Percentiles rank a stretch among this genome's conserved stretches.
Conservation (phyloP, 2,888 invertebrate species). For the Lasioglossum calceatum region DNA sequence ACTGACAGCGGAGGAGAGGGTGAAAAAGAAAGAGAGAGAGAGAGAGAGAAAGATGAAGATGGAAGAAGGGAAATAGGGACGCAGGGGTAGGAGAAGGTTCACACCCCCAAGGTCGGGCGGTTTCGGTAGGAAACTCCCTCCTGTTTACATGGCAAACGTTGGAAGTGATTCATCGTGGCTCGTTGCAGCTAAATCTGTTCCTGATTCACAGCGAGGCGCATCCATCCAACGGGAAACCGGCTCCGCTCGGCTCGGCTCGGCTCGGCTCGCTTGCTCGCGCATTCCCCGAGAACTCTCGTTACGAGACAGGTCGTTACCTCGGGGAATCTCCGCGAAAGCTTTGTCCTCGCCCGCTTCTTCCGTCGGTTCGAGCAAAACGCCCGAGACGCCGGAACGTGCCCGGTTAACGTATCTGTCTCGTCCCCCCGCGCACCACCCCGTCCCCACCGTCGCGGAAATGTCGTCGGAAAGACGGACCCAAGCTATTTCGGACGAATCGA, state of each 20-base stretch:
- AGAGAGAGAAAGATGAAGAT: background rate
- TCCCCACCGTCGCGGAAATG: background rate
- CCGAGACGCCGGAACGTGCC: background rate
- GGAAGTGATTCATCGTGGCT: conserved; percentile 67
- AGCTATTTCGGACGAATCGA: conserved; percentile 19
- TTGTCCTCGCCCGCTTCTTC: conserved; percentile 37
- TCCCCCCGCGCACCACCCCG: background rate
- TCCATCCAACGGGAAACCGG: conserved; percentile 7
- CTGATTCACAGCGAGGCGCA: conserved; percentile 49
- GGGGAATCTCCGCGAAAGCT: conserved; percentile 41
- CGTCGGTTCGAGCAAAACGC: background rate
- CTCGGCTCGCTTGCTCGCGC: background rate
- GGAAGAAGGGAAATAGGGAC: background rate
- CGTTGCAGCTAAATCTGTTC: conserved; percentile 67
- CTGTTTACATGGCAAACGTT: conserved; percentile 75
- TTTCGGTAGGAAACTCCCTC: conserved; percentile 60
- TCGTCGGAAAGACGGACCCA: background rate
- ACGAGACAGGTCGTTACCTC: conserved; percentile 51
- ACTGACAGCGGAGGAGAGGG: background rate
- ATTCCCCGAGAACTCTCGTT: conserved; percentile 8
- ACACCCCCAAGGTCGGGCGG: conserved; percentile 39
- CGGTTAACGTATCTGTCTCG: background rate
- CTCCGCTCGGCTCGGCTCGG: background rate
- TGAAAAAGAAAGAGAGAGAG: background rate
- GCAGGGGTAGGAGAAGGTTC: conserved; percentile 19